phyloP scores from a whole-genome alignment of 30 jellyfish, hydroid and myxozoan species.

The Haliclystus octoradiatus region DNA sequence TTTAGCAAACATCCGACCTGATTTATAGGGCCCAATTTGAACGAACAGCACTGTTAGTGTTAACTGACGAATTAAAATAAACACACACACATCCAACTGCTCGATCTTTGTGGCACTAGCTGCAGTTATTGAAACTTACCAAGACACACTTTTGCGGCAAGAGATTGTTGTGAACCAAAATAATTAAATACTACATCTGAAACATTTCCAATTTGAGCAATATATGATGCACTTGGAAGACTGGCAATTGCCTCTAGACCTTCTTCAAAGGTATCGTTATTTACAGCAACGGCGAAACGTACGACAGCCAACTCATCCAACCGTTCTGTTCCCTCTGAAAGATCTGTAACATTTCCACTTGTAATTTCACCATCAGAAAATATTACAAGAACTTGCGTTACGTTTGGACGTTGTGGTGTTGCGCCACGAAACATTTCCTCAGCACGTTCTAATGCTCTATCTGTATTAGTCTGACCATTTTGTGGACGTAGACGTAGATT shows the following conservation, averaged over 20 bases:
- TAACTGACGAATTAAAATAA: too few relatives aligned
- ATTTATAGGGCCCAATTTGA: too few relatives aligned
- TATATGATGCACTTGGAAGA: constrained; percentile 1
- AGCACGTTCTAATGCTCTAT: constrained; percentile 59
- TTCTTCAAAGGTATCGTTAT: constrained; percentile 28
- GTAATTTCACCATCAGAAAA: constrained; percentile 79
- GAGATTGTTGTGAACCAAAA: not conserved
- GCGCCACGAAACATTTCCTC: constrained; percentile 49
- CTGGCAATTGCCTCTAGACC: constrained; percentile 41
- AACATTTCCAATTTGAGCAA: not conserved
- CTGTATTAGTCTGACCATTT: constrained; percentile 88
- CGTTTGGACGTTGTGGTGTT: constrained; percentile 33
- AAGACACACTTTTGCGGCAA: not conserved
- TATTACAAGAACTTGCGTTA: constrained; percentile 51
- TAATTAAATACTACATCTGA: not conserved
- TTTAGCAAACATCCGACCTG: too few relatives aligned
- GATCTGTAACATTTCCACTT: constrained; percentile 44
- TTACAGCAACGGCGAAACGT: constrained; percentile 29
- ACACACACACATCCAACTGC: too few relatives aligned
- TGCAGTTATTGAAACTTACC: too few relatives aligned
- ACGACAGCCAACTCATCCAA: constrained; percentile 26
- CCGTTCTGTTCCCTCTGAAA: constrained; percentile 7
- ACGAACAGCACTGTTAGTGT: too few relatives aligned
- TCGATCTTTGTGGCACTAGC: too few relatives aligned
- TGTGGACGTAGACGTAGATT: constrained; percentile 65